Percentiles rank a stretch among this genome's conserved stretches.
phyloP scores from a whole-genome alignment of 1,140 invertebrate genomes.

The Rhopalosiphum padi region DNA sequence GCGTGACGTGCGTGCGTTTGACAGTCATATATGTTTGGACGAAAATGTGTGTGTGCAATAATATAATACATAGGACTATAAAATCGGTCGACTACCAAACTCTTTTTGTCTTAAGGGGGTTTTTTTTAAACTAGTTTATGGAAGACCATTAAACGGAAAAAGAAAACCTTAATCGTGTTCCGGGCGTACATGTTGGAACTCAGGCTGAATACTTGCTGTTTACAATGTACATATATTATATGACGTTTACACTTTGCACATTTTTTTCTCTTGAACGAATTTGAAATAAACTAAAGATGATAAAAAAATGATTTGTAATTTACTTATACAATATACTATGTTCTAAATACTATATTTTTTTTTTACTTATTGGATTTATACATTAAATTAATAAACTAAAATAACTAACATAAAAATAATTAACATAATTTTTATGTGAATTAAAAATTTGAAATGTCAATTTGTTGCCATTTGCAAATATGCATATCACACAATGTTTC shows the following conservation, averaged over 20 bases:
- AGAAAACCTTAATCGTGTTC: neutral
- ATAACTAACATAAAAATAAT: no score
- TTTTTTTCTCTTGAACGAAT: neutral
- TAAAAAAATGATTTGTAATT: neutral
- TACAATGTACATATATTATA: neutral
- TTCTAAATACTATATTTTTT: neutral
- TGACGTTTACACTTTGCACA: neutral
- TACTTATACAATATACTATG: neutral
- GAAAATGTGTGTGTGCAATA: neutral
- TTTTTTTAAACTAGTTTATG: constrained; percentile 9
- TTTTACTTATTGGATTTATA: neutral
- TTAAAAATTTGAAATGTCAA: neutral
- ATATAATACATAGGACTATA: neutral
- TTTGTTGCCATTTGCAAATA: neutral
- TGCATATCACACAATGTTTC: neutral
- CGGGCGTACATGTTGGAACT: neutral
- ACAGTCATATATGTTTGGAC: neutral
- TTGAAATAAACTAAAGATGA: neutral
- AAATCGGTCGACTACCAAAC: neutral
- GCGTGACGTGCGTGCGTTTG: constrained; percentile 2
- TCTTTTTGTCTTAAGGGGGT: neutral
- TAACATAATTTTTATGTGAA: neutral
- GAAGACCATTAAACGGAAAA: constrained; percentile 15
- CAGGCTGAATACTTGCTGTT: neutral
- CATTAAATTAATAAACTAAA: neutral